Evolutionary conservation across 2,113 vertebrate species (phyloP), one percentile per base, ranked within the genome.

Genomic region (Turdus rufiventris): DNA sequence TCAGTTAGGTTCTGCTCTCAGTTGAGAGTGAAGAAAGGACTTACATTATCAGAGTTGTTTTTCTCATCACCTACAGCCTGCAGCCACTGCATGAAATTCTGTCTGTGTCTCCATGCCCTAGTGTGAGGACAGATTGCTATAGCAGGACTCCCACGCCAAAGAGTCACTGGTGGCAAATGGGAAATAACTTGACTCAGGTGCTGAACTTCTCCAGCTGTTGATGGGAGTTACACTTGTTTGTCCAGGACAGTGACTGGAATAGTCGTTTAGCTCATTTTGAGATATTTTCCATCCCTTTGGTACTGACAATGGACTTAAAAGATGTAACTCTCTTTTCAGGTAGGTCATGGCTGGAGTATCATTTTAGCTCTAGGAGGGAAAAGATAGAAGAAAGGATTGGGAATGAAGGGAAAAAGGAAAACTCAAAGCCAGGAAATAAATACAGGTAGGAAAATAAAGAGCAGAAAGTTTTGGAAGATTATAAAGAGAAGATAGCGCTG

Each of bases 201-300:
- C 78, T 84, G 89, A 96, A 88, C 68, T 95, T 54, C 71, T 88
- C 85, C 88, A 93, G 87, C 90, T 91, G 91, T 88, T 87, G 83
- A 5, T 93, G 72, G 82, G 67, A 94, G 67, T 72, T 93, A 57
- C 87, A 76, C 80, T 91, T 95, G 84, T 94, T 96, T 96, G 88
- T 93, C 77, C 33, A 10, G 65, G 47, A 48, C 61, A 82, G 72
- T 80, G 82, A 88, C 81, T 96, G 95, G 91, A 91, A 91, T 95
- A 94, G 60, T 94, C 33, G 0, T 96, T 96, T 93, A 77, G 47
- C 48, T 91, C 48, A 93, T 93, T 88, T 58, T 76, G 81, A 93
- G 89, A 73, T 76, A 65, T 67, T 95, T 94, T 85, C 70, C 62
- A 88, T 91, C 60, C 54, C 73, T 81, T 88, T 84, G 57, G n/a